These are phyloP conservation scores for Gadus macrocephalus DNA, from an alignment of 2,113 vertebrate species.

Conservation along the genomic window DNA sequence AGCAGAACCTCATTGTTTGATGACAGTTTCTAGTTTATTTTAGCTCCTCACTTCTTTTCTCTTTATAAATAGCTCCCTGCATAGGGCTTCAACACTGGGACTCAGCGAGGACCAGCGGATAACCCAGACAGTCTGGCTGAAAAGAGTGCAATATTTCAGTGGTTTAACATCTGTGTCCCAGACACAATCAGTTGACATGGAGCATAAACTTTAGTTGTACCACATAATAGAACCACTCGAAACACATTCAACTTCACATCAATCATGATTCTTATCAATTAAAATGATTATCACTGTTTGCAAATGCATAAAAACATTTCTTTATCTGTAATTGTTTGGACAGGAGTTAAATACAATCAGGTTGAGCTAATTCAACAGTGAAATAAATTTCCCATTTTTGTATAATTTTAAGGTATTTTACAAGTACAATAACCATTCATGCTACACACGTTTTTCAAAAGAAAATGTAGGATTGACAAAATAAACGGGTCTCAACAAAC, in stretches of 20 bases:
- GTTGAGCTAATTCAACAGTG: too few species aligned
- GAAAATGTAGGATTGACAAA: conserved; percentile 1
- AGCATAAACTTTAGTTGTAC: conserved; percentile 43
- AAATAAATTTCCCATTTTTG: too few species aligned
- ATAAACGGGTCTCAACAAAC: conserved; percentile 9
- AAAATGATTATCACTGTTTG: neutral
- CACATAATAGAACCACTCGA: conserved; percentile 34
- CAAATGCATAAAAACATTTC: neutral
- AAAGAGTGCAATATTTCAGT: conserved; percentile 15
- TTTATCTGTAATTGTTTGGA: neutral
- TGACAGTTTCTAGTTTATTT: too few species aligned
- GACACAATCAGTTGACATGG: conserved; percentile 46
- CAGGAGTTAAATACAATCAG: neutral
- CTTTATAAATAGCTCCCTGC: too few species aligned
- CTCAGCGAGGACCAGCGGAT: too few species aligned
- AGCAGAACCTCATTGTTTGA: too few species aligned
- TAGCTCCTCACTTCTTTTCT: too few species aligned
- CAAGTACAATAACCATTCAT: neutral
- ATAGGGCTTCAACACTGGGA: too few species aligned
- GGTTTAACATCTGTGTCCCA: conserved; percentile 48
- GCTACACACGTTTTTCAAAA: neutral
- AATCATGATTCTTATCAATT: conserved; percentile 17
- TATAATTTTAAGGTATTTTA: neutral
- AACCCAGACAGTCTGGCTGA: neutral
- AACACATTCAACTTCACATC: conserved; percentile 22